phyloP scores from a whole-genome alignment of 2,113 vertebrate species.

The Cyanistes caeruleus region DNA sequence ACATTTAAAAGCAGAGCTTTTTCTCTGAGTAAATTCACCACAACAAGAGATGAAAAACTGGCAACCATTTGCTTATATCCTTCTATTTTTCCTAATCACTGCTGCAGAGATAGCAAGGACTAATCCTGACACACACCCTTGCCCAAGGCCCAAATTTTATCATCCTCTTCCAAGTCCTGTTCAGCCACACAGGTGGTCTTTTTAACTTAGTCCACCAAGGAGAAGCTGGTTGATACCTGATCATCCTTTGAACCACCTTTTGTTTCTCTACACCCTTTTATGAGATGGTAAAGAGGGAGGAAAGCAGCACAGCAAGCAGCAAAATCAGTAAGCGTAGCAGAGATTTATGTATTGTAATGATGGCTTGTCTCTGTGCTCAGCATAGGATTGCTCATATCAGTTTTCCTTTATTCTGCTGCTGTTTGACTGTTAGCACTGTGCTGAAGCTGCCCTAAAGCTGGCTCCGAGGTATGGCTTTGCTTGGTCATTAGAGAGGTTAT shows the following conservation, averaged over 20 bases:
- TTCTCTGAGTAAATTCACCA: neutral
- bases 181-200: neutral
- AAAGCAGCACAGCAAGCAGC: neutral
- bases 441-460: neutral
- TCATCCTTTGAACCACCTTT: neutral
- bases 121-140: neutral
- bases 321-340: neutral
- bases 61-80: neutral
- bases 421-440: neutral
- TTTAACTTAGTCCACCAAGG: neutral
- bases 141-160: neutral
- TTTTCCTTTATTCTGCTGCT: neutral
- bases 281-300: neutral
- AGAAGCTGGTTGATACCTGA: neutral
- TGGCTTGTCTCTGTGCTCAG: neutral
- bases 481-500: neutral
- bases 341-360: neutral
- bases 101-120: neutral
- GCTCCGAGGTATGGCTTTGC: neutral
- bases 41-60: neutral
- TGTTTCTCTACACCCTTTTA: neutral
- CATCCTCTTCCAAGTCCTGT: neutral
- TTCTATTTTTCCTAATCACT: neutral
- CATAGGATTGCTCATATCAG: neutral
- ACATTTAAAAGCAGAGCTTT: neutral